Evolutionary conservation across 2,797 vertebrate species (phyloP).

Genomic region (Rhinichthys osculus): DNA sequence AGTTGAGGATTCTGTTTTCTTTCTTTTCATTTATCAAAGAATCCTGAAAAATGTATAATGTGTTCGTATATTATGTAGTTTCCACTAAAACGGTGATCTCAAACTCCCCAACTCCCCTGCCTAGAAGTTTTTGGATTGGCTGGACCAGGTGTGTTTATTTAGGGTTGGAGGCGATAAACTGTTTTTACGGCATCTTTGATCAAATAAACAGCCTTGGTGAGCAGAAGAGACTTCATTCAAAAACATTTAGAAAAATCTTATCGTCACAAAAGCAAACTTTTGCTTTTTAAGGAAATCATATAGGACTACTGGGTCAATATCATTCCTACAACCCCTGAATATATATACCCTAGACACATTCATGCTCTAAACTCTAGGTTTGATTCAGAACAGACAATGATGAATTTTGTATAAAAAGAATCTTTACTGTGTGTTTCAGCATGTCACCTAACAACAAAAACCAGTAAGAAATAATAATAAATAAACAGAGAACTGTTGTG

Average conservation of each 20-base stretch:
- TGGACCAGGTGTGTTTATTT: neutral
- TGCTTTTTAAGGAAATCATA: neutral
- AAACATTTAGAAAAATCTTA: neutral
- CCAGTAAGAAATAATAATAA: conserved; percentile 59
- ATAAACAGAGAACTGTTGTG: conserved; percentile 41
- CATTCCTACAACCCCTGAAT: neutral
- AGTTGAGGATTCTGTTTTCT: neutral
- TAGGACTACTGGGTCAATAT: neutral
- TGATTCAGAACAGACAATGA: conserved; percentile 32
- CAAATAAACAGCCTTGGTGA: neutral
- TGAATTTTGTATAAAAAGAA: conserved; percentile 46
- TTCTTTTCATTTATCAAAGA: too few relatives aligned
- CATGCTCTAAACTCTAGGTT: conserved; percentile 7
- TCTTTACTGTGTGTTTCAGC: conserved; percentile 44
- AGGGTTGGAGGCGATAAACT: neutral
- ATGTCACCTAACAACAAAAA: conserved; percentile 34
- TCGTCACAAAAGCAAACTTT: neutral
- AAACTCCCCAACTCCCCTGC: too few relatives aligned
- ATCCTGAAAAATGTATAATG: too few relatives aligned
- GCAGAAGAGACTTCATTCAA: neutral
- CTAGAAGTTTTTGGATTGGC: neutral
- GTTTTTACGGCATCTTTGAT: neutral
- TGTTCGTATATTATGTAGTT: too few relatives aligned
- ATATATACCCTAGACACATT: neutral
- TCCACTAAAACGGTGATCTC: too few relatives aligned